Evolutionary conservation across 2,113 vertebrate species (phyloP).

Genomic region (Cinclus cinclus): DNA sequence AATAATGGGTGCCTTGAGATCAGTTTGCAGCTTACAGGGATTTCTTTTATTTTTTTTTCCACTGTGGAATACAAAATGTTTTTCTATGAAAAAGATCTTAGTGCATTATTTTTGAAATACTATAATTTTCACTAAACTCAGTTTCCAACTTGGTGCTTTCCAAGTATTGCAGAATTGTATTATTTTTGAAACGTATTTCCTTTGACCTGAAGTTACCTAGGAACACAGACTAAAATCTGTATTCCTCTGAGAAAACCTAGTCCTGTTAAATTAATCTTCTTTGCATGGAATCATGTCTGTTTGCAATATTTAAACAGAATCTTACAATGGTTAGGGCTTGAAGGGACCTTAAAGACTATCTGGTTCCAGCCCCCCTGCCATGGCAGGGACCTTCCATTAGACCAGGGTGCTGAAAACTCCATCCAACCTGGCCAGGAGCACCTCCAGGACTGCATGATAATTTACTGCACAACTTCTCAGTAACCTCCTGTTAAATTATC

Average conservation of each 20-base stretch:
- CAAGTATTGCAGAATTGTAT: constrained; percentile 76
- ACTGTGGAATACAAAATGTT: constrained; percentile 78
- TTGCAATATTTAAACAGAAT: neutral
- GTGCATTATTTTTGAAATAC: constrained; percentile 77
- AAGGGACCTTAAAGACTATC: neutral
- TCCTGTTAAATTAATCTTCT: constrained; percentile 33
- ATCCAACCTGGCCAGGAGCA: neutral
- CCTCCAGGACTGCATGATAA: neutral
- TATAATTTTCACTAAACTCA: constrained; percentile 82
- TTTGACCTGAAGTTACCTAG: constrained; percentile 80
- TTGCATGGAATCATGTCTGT: neutral
- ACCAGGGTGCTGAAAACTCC: neutral
- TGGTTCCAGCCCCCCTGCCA: neutral
- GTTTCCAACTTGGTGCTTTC: constrained; percentile 72
- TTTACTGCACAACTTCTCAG: neutral
- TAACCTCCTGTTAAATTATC: neutral
- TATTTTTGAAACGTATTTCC: constrained; percentile 76
- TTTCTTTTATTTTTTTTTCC: constrained; percentile 62
- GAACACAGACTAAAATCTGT: constrained; percentile 40
- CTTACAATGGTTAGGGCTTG: neutral
- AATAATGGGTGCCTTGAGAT: constrained; percentile 76
- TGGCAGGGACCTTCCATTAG: neutral
- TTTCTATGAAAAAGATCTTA: constrained; percentile 83
- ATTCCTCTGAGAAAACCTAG: constrained; percentile 32
- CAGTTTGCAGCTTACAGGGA: constrained; percentile 58